Percentiles rank a stretch among this genome's conserved stretches.
These are phyloP conservation scores for Agapornis canus DNA, from an alignment of 2,797 vertebrate genomes.

Conservation along the genomic window DNA sequence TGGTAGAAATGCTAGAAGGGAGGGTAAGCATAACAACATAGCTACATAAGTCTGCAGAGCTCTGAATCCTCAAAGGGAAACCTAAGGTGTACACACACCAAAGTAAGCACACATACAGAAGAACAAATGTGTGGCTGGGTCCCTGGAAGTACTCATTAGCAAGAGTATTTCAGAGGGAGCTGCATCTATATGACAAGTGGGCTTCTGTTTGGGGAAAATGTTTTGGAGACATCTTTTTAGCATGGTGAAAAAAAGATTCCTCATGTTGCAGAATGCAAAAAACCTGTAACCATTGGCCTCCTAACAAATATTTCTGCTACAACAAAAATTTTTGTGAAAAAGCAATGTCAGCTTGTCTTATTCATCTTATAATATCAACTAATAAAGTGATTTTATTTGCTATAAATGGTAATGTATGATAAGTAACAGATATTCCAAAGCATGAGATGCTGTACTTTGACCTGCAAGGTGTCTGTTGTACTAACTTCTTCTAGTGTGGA, in stretches of 20 bases:
- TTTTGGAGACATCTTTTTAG: background rate
- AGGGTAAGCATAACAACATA: background rate
- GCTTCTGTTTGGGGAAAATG: background rate
- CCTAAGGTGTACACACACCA: background rate
- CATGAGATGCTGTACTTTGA: background rate
- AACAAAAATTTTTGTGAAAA: background rate
- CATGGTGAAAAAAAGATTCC: background rate
- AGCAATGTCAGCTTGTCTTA: background rate
- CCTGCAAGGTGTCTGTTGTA: background rate
- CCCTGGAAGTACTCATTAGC: background rate
- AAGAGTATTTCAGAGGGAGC: background rate
- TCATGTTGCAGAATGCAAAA: background rate
- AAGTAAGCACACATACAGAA: background rate
- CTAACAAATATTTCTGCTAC: background rate
- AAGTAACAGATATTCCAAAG: background rate
- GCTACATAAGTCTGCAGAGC: background rate
- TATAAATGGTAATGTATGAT: background rate
- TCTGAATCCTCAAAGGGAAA: background rate
- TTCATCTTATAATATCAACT: background rate
- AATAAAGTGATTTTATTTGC: background rate
- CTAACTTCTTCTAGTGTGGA: background rate
- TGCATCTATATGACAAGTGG: background rate
- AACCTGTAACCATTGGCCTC: background rate
- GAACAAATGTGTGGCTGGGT: background rate
- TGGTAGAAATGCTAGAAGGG: background rate